Percentiles rank a stretch among this genome's conserved stretches.
Evolutionary conservation across 1,140 invertebrate species (phyloP).

Genomic region (Triops cancriformis): DNA sequence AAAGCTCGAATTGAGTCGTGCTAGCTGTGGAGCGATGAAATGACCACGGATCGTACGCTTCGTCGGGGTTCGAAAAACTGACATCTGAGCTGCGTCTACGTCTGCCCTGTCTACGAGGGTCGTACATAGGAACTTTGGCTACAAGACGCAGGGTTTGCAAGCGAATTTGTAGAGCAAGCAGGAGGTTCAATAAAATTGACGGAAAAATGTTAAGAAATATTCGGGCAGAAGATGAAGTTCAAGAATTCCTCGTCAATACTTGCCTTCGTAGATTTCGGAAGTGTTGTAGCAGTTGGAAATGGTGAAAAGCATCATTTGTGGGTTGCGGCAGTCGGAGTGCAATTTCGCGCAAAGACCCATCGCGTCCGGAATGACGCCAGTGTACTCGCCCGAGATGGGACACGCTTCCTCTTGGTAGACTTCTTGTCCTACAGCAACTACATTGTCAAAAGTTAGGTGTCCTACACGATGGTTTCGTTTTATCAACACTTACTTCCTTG

Average conservation of each 20-base stretch:
- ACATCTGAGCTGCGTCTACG: not conserved
- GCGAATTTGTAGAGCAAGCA: no score
- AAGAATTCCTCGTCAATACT: conserved; percentile 20
- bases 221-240: no score
- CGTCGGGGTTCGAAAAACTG: not conserved
- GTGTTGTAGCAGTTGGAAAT: conserved; percentile 52
- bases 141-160: not conserved
- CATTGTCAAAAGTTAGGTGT: conserved; percentile 1
- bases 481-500: conserved; percentile 50
- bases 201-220: no score
- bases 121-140: not conserved
- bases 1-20: not conserved
- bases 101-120: not conserved
- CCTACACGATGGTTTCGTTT: not conserved
- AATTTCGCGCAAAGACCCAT: conserved; percentile 58
- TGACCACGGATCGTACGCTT: conserved; percentile 30
- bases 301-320: conserved; percentile 62
- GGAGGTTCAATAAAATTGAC: no score
- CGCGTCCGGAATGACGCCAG: conserved; percentile 55
- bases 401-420: conserved; percentile 49
- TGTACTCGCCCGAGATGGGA: conserved; percentile 60
- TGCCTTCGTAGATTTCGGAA: conserved; percentile 56
- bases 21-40: conserved; percentile 14
- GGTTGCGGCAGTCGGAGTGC: conserved; percentile 57
- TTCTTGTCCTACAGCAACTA: conserved; percentile 41